phyloP scores from a whole-genome alignment of 2,113 vertebrate species.

The Alexandromys fortis region DNA sequence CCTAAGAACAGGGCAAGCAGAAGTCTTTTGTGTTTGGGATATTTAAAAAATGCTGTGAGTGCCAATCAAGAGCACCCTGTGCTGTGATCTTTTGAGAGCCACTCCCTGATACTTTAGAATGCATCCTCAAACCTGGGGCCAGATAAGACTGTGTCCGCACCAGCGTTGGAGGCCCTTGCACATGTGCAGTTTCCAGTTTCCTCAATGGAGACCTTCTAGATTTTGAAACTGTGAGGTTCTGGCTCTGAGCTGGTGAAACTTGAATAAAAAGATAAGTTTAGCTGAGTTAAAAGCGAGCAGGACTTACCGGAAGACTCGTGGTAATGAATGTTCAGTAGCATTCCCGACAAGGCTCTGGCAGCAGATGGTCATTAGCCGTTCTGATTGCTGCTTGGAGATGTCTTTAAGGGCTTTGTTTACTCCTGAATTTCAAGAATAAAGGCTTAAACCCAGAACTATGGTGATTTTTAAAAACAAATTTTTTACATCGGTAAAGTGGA shows the following conservation, averaged over 20 bases:
- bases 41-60: no score
- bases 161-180: not conserved
- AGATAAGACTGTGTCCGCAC: not conserved
- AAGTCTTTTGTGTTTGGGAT: not conserved
- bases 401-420: not conserved
- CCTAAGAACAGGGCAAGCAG: not conserved
- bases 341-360: not conserved
- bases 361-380: not conserved
- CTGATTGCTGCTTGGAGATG: not conserved
- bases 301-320: not conserved
- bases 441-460: not conserved
- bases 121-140: not conserved
- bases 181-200: fast-evolving
- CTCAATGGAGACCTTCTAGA: not conserved
- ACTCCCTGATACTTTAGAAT: not conserved
- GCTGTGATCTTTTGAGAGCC: not conserved
- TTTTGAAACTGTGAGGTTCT: not conserved
- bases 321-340: not conserved
- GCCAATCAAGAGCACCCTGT: no score
- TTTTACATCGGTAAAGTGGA: not conserved
- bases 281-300: not conserved
- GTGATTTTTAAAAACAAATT: not conserved
- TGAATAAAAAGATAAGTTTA: not conserved
- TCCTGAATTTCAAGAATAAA: not conserved
- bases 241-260: not conserved